phyloP scores from a whole-genome alignment of 2,113 vertebrate genomes.

The Cisticola juncidis region DNA sequence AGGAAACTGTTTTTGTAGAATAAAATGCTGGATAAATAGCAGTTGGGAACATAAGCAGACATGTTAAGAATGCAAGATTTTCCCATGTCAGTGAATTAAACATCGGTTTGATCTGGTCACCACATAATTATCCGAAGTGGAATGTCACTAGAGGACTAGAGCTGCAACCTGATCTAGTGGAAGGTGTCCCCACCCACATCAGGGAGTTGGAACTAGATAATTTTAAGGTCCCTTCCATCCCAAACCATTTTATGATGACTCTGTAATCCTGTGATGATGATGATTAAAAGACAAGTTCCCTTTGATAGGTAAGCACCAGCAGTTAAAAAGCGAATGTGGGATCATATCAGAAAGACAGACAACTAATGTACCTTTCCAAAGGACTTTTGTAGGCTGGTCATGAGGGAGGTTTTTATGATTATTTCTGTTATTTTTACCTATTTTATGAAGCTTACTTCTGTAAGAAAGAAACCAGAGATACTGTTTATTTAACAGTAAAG shows the following conservation, averaged over 20 bases:
- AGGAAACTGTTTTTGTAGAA: background rate
- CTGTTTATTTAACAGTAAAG: background rate
- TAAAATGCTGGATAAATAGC: background rate
- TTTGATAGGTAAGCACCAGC: background rate
- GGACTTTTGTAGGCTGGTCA: background rate
- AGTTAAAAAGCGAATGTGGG: background rate
- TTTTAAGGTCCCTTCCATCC: background rate
- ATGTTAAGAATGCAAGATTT: background rate
- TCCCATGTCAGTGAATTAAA: background rate
- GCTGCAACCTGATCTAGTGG: background rate
- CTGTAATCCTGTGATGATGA: background rate
- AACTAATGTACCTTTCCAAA: background rate
- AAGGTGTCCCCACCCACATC: background rate
- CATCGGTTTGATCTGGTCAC: background rate
- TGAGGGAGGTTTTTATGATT: background rate
- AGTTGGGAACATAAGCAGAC: background rate
- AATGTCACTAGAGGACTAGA: background rate
- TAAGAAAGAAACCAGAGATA: background rate
- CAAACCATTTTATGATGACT: fast-evolving
- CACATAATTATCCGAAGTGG: background rate
- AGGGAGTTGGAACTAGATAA: background rate
- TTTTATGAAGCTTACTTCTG: background rate
- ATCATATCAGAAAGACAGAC: background rate
- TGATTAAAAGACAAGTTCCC: background rate
- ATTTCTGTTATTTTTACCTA: background rate